phyloP scores from a whole-genome alignment of 2,797 vertebrate species.

The Erethizon dorsatum region DNA sequence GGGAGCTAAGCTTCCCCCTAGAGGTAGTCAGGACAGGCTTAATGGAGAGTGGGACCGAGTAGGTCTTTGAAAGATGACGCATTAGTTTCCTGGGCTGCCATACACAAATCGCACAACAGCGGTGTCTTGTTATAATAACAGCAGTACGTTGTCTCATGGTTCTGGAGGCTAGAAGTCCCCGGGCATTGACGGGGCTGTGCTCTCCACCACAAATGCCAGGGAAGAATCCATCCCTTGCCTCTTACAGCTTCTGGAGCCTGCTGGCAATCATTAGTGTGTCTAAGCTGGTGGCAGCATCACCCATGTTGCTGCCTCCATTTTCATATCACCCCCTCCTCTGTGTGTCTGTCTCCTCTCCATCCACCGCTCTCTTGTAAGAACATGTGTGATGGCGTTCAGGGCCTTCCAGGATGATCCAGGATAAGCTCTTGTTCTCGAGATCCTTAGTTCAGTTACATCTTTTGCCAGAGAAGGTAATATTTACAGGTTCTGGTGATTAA shows the following conservation, averaged over 20 bases:
- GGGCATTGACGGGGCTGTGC: neutral
- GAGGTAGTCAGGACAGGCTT: neutral
- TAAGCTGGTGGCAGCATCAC: neutral
- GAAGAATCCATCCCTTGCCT: accelerated
- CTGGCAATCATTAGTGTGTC: accelerated
- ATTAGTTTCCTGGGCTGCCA: neutral
- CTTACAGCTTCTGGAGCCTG: neutral
- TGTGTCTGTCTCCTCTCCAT: neutral
- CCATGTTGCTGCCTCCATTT: accelerated
- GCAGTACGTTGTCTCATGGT: neutral
- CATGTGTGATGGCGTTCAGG: too few species aligned
- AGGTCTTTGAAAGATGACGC: neutral
- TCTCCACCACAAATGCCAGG: too few species aligned
- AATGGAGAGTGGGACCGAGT: neutral
- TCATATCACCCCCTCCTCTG: neutral
- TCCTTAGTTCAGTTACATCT: too few species aligned
- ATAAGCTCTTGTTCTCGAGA: neutral
- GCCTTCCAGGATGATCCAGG: neutral
- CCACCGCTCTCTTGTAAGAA: neutral
- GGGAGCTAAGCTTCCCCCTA: neutral
- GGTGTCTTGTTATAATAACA: neutral
- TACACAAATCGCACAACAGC: neutral
- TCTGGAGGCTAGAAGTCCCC: neutral
- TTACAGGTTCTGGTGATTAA: neutral
- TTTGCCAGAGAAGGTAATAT: neutral